Conservation (phyloP, 2,888 invertebrate species). For the Sarcophaga subvicina region DNA sequence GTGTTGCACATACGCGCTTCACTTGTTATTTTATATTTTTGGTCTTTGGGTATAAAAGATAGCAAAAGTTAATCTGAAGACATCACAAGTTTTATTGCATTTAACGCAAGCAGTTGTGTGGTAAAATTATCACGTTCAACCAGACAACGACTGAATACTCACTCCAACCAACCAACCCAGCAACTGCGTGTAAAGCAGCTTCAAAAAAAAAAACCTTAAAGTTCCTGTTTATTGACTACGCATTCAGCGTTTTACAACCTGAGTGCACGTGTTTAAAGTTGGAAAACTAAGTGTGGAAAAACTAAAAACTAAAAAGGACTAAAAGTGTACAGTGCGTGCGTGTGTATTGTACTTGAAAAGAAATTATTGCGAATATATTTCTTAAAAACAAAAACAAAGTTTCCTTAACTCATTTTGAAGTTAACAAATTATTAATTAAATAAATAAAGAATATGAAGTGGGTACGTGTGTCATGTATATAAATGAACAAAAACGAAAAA, state of each 20-base stretch:
- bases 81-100: slow-evolving; percentile 71
- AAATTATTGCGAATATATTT: slow-evolving; percentile 29
- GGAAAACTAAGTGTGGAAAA: slow-evolving; percentile 23
- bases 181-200: slow-evolving; percentile 31
- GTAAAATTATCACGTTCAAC: slow-evolving; percentile 57
- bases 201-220: slow-evolving; percentile 47
- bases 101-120: slow-evolving; percentile 68
- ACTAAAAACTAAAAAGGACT: background rate
- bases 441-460: slow-evolving; percentile 59
- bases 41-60: slow-evolving; percentile 56
- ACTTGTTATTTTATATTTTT: background rate
- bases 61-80: slow-evolving; percentile 59
- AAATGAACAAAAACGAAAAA: background rate
- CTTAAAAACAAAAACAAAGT: slow-evolving; percentile 1
- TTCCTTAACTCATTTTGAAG: slow-evolving; percentile 49
- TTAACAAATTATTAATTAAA: slow-evolving; percentile 48
- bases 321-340: slow-evolving; percentile 23
- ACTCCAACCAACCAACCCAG: background rate
- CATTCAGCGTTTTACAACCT: slow-evolving; percentile 23
- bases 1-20: slow-evolving; percentile 15
- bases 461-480: slow-evolving; percentile 49
- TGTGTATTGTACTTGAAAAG: background rate
- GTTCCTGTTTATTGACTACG: slow-evolving; percentile 16
- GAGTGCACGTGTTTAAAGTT: slow-evolving; percentile 37
- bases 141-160: background rate